Percentiles rank a stretch among this genome's conserved stretches.
These are phyloP conservation scores for Clarias magur DNA, from an alignment of 2,113 vertebrate species.

Conservation along the genomic window DNA sequence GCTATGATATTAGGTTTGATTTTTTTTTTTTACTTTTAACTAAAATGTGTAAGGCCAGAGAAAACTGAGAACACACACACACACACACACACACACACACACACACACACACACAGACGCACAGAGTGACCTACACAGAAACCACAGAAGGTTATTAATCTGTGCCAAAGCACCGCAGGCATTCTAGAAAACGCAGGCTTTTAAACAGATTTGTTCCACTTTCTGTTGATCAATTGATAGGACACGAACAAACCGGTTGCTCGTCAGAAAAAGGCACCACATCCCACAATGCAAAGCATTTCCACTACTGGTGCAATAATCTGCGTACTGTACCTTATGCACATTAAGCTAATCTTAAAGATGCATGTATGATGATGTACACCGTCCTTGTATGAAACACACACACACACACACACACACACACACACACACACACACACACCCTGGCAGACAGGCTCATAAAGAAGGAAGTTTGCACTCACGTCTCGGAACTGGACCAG, in stretches of 20 bases:
- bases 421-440: too few relatives aligned
- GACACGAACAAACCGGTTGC: constrained; percentile 18
- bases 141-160: constrained; percentile 14
- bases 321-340: constrained; percentile 2
- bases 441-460: background rate
- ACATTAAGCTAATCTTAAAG: background rate
- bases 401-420: too few relatives aligned
- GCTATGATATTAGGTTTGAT: background rate
- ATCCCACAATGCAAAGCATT: background rate
- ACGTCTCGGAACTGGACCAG: constrained; percentile 97
- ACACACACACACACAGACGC: constrained; percentile 34
- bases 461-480: constrained; percentile 67
- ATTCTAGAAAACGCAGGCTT: constrained; percentile 41
- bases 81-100: constrained; percentile 22
- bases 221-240: constrained; percentile 46
- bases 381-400: background rate
- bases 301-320: background rate
- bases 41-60: background rate
- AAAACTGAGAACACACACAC: background rate
- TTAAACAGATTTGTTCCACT: constrained; percentile 41
- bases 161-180: constrained; percentile 21
- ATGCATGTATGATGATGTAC: background rate
- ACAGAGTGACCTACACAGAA: constrained; percentile 15
- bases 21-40: background rate
- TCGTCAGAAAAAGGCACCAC: background rate